Conservation (phyloP, 1,140 invertebrate genomes). For the Hyles vespertilio region DNA sequence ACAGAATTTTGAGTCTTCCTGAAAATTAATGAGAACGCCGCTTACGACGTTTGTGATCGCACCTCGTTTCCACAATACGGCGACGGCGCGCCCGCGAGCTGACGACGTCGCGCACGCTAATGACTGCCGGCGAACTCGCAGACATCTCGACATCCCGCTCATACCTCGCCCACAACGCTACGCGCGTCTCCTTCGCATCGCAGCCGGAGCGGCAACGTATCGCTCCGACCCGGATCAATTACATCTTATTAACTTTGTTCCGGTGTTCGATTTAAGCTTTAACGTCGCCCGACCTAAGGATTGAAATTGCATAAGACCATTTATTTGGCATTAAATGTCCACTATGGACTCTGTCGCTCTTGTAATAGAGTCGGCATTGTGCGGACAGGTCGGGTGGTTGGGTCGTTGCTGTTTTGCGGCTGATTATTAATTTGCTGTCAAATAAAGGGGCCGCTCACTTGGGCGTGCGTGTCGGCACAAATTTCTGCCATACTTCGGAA, state of each 20-base stretch:
- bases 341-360: slow-evolving; percentile 51
- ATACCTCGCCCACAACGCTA: slow-evolving; percentile 19
- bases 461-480: slow-evolving; percentile 71
- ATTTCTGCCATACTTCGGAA: slow-evolving; percentile 74
- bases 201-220: slow-evolving; percentile 63
- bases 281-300: slow-evolving; percentile 59
- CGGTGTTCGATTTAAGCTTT: slow-evolving; percentile 67
- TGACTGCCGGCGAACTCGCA: slow-evolving; percentile 51
- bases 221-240: slow-evolving; percentile 70
- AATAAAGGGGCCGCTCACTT: slow-evolving; percentile 73
- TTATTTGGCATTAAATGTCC: slow-evolving; percentile 40
- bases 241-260: slow-evolving; percentile 72
- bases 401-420: slow-evolving; percentile 51
- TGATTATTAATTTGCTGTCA: slow-evolving; percentile 75
- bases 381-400: slow-evolving; percentile 40
- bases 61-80: slow-evolving; percentile 53
- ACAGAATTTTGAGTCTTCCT: slow-evolving; percentile 64
- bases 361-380: slow-evolving; percentile 59
- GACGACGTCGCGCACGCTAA: slow-evolving; percentile 47
- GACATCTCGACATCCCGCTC: slow-evolving; percentile 56
- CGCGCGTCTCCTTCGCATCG: slow-evolving; percentile 44
- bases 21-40: slow-evolving; percentile 70
- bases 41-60: slow-evolving; percentile 60
- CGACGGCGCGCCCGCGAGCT: slow-evolving; percentile 47
- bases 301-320: slow-evolving; percentile 62